These are phyloP conservation scores for Yponomeuta sedellus DNA, from an alignment of 2,888 invertebrate species.

Conservation along the genomic window DNA sequence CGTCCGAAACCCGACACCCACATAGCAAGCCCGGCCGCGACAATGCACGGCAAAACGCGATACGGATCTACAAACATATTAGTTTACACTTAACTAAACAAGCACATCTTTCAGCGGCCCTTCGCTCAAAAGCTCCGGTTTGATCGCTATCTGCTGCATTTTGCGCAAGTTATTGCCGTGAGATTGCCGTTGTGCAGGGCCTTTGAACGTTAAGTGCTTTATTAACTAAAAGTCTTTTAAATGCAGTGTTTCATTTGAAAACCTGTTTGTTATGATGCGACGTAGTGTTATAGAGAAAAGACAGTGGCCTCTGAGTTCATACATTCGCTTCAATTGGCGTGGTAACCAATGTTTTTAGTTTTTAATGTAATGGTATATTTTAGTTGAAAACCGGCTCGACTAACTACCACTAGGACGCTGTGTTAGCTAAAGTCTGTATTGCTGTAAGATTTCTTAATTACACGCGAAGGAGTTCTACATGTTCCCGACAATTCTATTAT, in stretches of 20 bases:
- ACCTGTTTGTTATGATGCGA: too few relatives aligned
- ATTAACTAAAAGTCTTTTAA: background rate
- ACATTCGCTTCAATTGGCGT: too few relatives aligned
- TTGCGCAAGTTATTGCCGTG: constrained; percentile 19
- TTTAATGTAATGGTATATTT: background rate
- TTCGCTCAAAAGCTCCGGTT: constrained; percentile 3
- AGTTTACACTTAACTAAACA: constrained; percentile 65
- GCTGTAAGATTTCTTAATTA: background rate
- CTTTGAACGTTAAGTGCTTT: constrained; percentile 10
- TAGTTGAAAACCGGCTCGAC: background rate
- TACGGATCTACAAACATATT: constrained; percentile 65
- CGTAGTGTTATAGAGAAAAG: too few relatives aligned
- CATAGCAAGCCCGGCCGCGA: constrained; percentile 37
- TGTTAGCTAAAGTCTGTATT: background rate
- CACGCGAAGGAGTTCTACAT: too few relatives aligned
- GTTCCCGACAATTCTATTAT: too few relatives aligned
- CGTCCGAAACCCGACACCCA: constrained; percentile 40
- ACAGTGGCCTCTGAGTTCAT: too few relatives aligned
- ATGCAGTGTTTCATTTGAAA: too few relatives aligned
- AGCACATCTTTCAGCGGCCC: background rate
- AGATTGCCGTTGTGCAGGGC: background rate
- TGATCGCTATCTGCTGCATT: constrained; percentile 19
- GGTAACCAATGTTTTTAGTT: too few relatives aligned
- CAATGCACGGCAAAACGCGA: constrained; percentile 29
- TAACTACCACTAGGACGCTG: background rate